A percentile compares a stretch with the other conserved stretches of the same genome.
phyloP scores from a whole-genome alignment of 1,140 invertebrate genomes.

The Tetramorium simillimum region DNA sequence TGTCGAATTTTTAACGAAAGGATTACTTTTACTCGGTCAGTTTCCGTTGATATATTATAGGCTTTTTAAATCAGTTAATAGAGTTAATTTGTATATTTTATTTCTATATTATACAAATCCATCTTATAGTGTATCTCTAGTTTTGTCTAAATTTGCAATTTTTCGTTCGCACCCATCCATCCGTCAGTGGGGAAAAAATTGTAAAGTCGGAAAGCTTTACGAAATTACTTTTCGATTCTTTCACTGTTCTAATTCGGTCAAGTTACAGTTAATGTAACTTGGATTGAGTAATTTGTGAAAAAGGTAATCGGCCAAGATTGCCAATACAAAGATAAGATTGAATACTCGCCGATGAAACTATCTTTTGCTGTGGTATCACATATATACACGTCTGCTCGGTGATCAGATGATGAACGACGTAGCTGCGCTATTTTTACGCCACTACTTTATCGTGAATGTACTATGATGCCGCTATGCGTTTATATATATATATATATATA shows the following conservation, averaged over 20 bases:
- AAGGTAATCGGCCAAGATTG: neutral
- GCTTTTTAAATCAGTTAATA: neutral
- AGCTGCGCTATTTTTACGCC: conserved; percentile 48
- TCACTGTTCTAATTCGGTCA: neutral
- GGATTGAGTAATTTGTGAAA: neutral
- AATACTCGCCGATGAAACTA: conserved; percentile 62
- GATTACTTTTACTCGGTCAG: neutral
- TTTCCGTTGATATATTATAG: neutral
- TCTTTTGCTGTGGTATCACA: conserved; percentile 54
- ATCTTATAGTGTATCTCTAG: neutral
- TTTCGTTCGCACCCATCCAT: neutral
- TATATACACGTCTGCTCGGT: conserved; percentile 36
- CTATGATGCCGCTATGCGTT: conserved; percentile 2
- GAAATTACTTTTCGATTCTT: neutral
- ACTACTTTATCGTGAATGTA: conserved; percentile 39
- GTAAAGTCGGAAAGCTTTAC: neutral
- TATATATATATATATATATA: neutral
- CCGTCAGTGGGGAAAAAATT: neutral
- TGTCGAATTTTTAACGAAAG: neutral
- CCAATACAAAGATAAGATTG: conserved; percentile 60
- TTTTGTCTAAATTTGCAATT: neutral
- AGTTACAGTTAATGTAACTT: conserved; percentile 3
- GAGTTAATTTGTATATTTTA: neutral
- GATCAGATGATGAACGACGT: conserved; percentile 71
- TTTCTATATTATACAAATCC: neutral